Percentiles rank a stretch among this genome's conserved stretches.
Evolutionary conservation across 2,888 invertebrate genomes (phyloP).

Genomic region (Carterocephalus palaemon): DNA sequence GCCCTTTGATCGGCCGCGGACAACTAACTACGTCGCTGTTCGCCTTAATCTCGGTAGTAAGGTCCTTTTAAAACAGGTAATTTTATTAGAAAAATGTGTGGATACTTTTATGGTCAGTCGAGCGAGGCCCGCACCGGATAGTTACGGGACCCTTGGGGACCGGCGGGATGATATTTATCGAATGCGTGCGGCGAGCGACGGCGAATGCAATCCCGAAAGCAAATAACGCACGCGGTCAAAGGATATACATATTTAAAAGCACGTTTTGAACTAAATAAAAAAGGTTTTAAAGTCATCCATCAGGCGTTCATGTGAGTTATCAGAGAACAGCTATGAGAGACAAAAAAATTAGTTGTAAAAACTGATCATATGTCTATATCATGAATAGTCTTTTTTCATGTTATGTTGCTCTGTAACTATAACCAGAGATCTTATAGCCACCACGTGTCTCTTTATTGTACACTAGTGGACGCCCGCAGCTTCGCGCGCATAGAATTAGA

Average conservation of each 20-base stretch:
- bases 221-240: conserved; percentile 55
- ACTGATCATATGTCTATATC: no score
- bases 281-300: conserved; percentile 50
- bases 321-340: conserved; percentile 39
- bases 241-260: conserved; percentile 59
- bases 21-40: conserved; percentile 75
- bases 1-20: conserved; percentile 73
- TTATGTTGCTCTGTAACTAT: no score
- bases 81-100: conserved; percentile 75
- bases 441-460: no score
- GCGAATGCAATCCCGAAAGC: conserved; percentile 62
- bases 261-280: conserved; percentile 47
- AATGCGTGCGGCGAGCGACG: conserved; percentile 41
- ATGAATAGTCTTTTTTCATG: no score
- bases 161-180: conserved; percentile 47
- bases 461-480: no score
- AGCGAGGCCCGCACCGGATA: conserved; percentile 50
- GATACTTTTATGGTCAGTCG: conserved; percentile 68
- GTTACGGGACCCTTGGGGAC: conserved; percentile 38
- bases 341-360: no score
- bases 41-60: conserved; percentile 78
- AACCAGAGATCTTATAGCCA: no score
- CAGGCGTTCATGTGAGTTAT: no score
- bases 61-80: conserved; percentile 78
- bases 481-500: no score